phyloP scores from a whole-genome alignment of 1,140 invertebrate species.

The Lineus longissimus region DNA sequence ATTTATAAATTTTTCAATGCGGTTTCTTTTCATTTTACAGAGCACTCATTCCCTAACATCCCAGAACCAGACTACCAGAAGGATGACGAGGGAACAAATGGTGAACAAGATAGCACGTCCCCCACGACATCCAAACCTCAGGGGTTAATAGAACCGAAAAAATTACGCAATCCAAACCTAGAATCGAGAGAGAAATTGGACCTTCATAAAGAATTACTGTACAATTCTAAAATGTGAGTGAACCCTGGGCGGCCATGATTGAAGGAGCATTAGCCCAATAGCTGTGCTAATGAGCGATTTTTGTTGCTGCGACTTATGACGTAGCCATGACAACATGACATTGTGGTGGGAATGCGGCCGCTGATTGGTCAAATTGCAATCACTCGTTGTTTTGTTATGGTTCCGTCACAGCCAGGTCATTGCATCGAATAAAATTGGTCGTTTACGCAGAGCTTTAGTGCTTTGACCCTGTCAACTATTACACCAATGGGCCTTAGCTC shows the following conservation, averaged over 20 bases:
- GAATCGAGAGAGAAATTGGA: background rate
- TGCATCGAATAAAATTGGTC: no score
- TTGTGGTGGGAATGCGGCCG: no score
- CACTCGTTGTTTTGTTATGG: no score
- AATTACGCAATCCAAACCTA: background rate
- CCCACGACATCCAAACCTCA: background rate
- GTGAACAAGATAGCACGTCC: background rate
- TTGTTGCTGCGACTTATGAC: no score
- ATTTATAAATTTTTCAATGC: no score
- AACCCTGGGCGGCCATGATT: background rate
- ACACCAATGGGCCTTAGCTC: no score
- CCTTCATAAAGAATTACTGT: background rate
- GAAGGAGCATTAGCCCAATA: background rate
- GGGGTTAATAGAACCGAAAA: constrained; percentile 1
- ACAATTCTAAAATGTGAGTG: constrained; percentile 4
- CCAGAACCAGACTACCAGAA: constrained; percentile 4
- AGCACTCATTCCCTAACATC: background rate
- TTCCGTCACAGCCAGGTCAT: no score
- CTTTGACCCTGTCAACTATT: no score
- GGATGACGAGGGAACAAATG: background rate
- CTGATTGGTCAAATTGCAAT: no score
- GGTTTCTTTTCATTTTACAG: background rate
- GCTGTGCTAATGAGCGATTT: no score
- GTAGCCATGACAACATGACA: no score
- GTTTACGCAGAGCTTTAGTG: no score